phyloP scores from a whole-genome alignment of 2,113 vertebrate species.

The Macrotus californicus region DNA sequence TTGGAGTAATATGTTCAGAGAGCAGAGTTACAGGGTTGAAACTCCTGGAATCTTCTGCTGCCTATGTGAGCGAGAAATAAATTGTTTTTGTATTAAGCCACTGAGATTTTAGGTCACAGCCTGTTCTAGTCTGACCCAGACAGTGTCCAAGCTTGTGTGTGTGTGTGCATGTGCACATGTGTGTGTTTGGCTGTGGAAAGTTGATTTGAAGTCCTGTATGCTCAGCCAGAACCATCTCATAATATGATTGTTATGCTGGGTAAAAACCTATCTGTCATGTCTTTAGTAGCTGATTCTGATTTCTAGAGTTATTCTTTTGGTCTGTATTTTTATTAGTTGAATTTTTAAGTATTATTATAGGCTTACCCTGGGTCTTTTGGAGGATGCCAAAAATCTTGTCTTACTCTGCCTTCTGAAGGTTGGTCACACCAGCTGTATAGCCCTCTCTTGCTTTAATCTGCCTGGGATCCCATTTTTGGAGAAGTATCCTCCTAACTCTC shows the following conservation, averaged over 20 bases:
- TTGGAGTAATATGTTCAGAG: background rate
- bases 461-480: background rate
- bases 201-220: background rate
- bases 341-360: accelerated
- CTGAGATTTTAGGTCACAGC: background rate
- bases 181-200: background rate
- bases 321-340: background rate
- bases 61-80: background rate
- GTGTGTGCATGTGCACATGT: no score
- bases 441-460: background rate
- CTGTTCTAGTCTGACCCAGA: no score
- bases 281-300: background rate
- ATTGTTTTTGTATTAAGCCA: background rate
- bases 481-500: background rate
- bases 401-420: background rate
- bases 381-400: background rate
- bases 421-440: background rate
- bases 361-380: background rate
- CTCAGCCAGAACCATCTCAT: background rate
- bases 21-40: accelerated
- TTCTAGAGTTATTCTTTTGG: background rate
- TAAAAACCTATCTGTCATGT: no score
- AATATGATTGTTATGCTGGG: accelerated
- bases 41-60: background rate
- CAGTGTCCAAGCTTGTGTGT: background rate